phyloP scores from a whole-genome alignment of 64 coral and sea anemone genomes.

The Acropora yongei region DNA sequence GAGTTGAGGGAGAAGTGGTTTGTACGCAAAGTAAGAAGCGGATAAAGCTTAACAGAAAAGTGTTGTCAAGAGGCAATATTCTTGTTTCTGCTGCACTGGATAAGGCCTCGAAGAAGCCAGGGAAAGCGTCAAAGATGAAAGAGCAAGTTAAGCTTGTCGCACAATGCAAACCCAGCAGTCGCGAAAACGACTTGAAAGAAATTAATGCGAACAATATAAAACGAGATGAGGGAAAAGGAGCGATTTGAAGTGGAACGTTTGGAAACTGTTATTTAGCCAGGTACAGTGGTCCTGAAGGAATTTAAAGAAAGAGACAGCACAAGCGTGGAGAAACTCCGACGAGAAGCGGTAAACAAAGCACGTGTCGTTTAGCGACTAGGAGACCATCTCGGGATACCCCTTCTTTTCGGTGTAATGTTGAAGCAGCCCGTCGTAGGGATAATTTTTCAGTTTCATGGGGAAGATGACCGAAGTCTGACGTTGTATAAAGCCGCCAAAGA shows the following conservation, averaged over 20 bases:
- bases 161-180: not conserved
- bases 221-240: not conserved
- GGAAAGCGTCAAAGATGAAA: not conserved
- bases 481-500: conserved; percentile 56
- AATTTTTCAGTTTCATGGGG: conserved; percentile 41
- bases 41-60: not conserved
- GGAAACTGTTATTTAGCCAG: conserved; percentile 11
- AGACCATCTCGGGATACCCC: conserved; percentile 44
- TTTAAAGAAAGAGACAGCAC: not conserved
- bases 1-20: not conserved
- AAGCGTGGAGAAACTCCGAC: not conserved
- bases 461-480: conserved; percentile 22
- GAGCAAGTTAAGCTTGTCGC: not conserved
- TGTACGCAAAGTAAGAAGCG: not conserved
- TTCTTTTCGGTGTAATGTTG: conserved; percentile 28
- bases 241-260: conserved; percentile 33
- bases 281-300: conserved; percentile 35
- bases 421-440: conserved; percentile 28
- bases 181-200: not conserved
- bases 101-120: not conserved
- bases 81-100: not conserved
- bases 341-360: conserved; percentile 14
- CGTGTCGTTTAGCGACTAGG: not conserved
- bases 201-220: not conserved
- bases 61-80: not conserved